Conservation (phyloP, 2,888 invertebrate genomes). For the Orgyia antiqua region DNA sequence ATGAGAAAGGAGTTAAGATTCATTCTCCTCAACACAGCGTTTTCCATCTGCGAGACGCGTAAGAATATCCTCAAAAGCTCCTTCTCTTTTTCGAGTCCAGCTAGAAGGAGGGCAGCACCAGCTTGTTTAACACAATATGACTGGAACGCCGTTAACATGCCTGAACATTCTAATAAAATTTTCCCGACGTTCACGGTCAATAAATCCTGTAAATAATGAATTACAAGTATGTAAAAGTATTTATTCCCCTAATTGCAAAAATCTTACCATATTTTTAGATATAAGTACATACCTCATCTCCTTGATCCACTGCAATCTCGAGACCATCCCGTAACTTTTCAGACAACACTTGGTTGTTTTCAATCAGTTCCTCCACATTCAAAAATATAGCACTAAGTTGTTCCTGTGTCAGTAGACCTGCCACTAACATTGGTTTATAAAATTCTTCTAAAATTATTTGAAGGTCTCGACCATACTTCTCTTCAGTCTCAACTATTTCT, state of each 20-base stretch:
- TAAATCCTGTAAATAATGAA: slow-evolving; percentile 77
- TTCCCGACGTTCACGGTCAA: slow-evolving; percentile 93
- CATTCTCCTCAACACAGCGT: slow-evolving; percentile 94
- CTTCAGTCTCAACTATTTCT: slow-evolving; percentile 97
- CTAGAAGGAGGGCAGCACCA: slow-evolving; percentile 90
- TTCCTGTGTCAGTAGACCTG: slow-evolving; percentile 92
- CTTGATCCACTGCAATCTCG: slow-evolving; percentile 89
- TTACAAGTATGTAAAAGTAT: not conserved
- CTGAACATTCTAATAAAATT: slow-evolving; percentile 92
- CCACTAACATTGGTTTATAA: slow-evolving; percentile 94
- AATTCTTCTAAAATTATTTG: slow-evolving; percentile 96
- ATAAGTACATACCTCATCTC: slow-evolving; percentile 80
- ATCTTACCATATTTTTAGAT: no score
- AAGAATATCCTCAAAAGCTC: slow-evolving; percentile 95
- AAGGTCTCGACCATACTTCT: slow-evolving; percentile 95
- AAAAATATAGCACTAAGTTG: slow-evolving; percentile 95
- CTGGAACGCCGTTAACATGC: slow-evolving; percentile 96
- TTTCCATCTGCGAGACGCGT: slow-evolving; percentile 97
- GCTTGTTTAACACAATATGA: slow-evolving; percentile 97
- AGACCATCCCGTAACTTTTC: slow-evolving; percentile 91
- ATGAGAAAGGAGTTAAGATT: slow-evolving; percentile 98
- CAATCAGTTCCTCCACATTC: slow-evolving; percentile 94
- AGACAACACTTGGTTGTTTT: slow-evolving; percentile 90
- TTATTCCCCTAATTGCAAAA: not conserved
- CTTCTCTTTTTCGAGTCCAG: slow-evolving; percentile 95